Evolutionary conservation across 2,113 vertebrate genomes (phyloP).

Genomic region (Malurus alboscapulatus): DNA sequence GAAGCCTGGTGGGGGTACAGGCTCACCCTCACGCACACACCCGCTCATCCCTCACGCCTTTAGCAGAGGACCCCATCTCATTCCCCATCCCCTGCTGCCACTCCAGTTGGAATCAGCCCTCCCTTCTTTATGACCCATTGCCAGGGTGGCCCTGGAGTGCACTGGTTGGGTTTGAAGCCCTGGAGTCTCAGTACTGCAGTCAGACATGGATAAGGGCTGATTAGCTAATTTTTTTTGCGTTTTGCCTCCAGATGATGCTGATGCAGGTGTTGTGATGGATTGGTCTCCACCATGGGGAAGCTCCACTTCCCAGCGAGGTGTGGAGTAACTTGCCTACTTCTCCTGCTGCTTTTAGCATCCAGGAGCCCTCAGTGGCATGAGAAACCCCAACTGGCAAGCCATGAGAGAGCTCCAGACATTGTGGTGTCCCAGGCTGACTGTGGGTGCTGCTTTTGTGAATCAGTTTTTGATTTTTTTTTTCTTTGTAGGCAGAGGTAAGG

Average conservation of each 20-base stretch:
- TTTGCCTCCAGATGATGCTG: neutral
- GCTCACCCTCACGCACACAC: accelerated
- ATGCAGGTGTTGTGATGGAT: neutral
- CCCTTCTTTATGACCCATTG: neutral
- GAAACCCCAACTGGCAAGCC: neutral
- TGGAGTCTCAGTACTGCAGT: neutral
- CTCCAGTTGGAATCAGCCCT: neutral
- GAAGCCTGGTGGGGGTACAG: neutral
- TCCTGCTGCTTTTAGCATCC: neutral
- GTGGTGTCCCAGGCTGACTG: neutral
- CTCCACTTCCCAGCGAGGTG: neutral
- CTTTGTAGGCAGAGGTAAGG: neutral
- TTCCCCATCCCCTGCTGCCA: neutral
- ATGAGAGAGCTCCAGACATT: accelerated
- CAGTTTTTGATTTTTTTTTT: neutral
- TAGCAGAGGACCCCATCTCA: neutral
- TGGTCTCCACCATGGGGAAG: neutral
- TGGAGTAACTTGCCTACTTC: neutral
- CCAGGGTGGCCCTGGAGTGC: accelerated
- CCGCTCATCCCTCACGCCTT: neutral
- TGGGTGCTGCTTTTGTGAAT: neutral
- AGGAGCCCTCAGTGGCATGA: neutral
- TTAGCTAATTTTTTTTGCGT: neutral
- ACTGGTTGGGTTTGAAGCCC: neutral
- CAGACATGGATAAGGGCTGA: neutral